Evolutionary conservation across 1,140 invertebrate genomes (phyloP), one percentile per base, ranked within the genome.

Genomic region (Potamilus streckersoni): DNA sequence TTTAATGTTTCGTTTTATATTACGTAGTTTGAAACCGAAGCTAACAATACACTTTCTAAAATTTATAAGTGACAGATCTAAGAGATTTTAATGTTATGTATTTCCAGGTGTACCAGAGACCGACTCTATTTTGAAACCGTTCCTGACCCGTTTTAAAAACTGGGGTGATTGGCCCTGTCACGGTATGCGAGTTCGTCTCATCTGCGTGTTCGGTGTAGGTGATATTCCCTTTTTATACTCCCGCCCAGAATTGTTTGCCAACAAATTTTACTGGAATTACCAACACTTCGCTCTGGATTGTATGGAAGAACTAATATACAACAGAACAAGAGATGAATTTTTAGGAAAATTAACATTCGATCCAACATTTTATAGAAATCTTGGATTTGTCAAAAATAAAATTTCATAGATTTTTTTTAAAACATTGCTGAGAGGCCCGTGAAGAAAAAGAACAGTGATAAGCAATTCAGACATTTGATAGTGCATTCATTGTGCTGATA

Each of bases 181-280:
- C 23, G 81, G 81, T 8, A 74, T 58, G 58, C 62, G 64, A 0
- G 78, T 84, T 5, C 66, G 82, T 19, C 69, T 57, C 19, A 78
- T 85, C 16, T 85, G 84, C 70, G 78, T 85, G 16, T 76, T 81
- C 58, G 78, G 79, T 15, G 62, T 80, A 20, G 78, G 73, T 20
- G 80, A 85, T 74, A 65, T 86, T 4, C 71, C 75, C 3, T 38
- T 58, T 5, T 66, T 84, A 31, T 55, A 68, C 5, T 61, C 49
- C 17, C 69, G 80, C 20, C 57, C 62, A 23, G 81, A 82, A 77
- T 38, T 84, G 11, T 84, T 84, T 67, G 82, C 72, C 56, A 84
- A 84, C 64, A 84, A 84, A 68, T 84, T 84, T 61, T 73, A 75
- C 49, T 17, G 68, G 1, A 38, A 80, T 49, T 81, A 72, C 77